A percentile compares a stretch with the other conserved stretches of the same genome.
Evolutionary conservation across 2,888 invertebrate species (phyloP).

Genomic region (Lottia gigantea): DNA sequence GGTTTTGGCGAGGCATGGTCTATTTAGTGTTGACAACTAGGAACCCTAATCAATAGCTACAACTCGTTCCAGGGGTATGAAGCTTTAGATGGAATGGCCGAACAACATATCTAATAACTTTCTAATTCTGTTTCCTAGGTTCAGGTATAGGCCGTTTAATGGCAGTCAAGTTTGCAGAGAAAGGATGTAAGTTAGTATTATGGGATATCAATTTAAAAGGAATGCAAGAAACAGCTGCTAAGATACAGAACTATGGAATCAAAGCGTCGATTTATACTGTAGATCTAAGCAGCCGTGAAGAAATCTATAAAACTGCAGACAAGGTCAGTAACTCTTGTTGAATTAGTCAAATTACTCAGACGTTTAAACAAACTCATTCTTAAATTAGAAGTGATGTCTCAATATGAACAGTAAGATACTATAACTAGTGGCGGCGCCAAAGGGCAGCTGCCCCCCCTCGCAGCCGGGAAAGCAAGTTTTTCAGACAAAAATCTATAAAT

Average conservation of each 20-base stretch:
- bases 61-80: too few species aligned
- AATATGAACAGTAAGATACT: background rate
- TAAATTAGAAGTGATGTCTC: background rate
- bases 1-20: too few species aligned
- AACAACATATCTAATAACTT: too few species aligned
- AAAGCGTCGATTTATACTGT: slow-evolving; percentile 47
- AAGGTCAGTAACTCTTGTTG: slow-evolving; percentile 32
- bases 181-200: slow-evolving; percentile 60
- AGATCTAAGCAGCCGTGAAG: slow-evolving; percentile 59
- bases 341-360: too few species aligned
- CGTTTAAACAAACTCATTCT: too few species aligned
- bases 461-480: too few species aligned
- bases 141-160: slow-evolving; percentile 66
- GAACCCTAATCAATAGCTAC: too few species aligned
- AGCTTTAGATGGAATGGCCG: too few species aligned
- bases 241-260: slow-evolving; percentile 43
- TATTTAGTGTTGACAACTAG: too few species aligned
- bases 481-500: too few species aligned
- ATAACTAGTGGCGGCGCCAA: too few species aligned
- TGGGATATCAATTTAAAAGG: slow-evolving; percentile 64
- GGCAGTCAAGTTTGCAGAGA: slow-evolving; percentile 58
- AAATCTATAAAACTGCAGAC: slow-evolving; percentile 54
- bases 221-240: slow-evolving; percentile 55
- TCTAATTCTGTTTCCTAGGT: slow-evolving; percentile 43
- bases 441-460: too few species aligned